Percentiles rank a stretch among this genome's conserved stretches.
These are phyloP conservation scores for Chironomus riparius DNA, from an alignment of 2,888 invertebrate genomes.

Conservation along the genomic window DNA sequence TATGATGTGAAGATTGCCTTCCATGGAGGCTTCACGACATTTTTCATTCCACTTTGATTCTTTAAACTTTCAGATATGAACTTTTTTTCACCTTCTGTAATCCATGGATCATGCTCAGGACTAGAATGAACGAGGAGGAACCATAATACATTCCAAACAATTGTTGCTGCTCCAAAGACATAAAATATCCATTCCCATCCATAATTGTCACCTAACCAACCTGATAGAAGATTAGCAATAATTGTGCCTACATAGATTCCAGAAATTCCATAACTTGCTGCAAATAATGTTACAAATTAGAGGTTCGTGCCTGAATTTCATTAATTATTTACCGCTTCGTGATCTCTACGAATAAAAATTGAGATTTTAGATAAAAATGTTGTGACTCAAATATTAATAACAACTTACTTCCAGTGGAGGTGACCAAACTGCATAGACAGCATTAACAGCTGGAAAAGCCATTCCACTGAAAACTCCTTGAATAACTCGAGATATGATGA, in stretches of 20 bases:
- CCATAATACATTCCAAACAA: constrained; percentile 66
- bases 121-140: constrained; percentile 59
- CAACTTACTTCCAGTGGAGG: constrained; percentile 62
- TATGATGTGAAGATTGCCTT: constrained; percentile 55
- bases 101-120: constrained; percentile 64
- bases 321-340: not conserved
- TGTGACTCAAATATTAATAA: constrained; percentile 36
- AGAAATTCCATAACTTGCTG: constrained; percentile 61
- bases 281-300: constrained; percentile 38
- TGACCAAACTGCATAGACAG: constrained; percentile 67
- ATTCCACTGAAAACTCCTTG: constrained; percentile 61
- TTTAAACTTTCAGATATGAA: constrained; percentile 58
- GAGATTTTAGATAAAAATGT: constrained; percentile 28
- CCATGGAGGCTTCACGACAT: constrained; percentile 59
- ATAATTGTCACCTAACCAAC: constrained; percentile 59
- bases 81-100: constrained; percentile 60
- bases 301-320: constrained; percentile 47
- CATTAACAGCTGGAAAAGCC: constrained; percentile 37
- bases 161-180: constrained; percentile 59
- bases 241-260: constrained; percentile 81
- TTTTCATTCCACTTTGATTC: constrained; percentile 40
- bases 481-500: constrained; percentile 63
- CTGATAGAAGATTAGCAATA: constrained; percentile 69
- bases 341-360: constrained; percentile 67
- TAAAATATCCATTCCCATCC: constrained; percentile 78